Percentiles rank a stretch among this genome's conserved stretches.
phyloP scores from a whole-genome alignment of 2,797 vertebrate genomes.

The Antennarius maculatus region DNA sequence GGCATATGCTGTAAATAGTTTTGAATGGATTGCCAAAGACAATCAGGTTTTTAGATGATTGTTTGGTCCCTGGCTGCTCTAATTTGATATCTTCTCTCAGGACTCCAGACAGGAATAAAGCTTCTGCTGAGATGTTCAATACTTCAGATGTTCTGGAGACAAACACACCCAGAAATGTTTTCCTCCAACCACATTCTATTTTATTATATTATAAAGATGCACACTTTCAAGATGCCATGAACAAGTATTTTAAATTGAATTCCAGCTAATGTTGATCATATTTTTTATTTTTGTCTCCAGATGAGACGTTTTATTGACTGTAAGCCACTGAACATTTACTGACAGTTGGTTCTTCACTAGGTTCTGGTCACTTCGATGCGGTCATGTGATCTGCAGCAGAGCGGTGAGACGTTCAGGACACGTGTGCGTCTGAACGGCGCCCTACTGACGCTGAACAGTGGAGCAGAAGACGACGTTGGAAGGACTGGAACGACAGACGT shows the following conservation, averaged over 20 bases:
- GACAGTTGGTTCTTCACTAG: background rate
- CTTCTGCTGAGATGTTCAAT: background rate
- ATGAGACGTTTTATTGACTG: background rate
- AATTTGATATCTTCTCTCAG: conserved; percentile 21
- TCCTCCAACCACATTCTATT: no score
- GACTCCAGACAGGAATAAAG: conserved; percentile 22
- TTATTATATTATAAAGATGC: background rate
- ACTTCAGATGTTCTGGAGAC: no score
- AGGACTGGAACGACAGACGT: background rate
- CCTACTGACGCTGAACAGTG: conserved; percentile 8
- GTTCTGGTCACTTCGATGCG: no score
- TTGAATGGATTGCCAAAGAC: conserved; percentile 12
- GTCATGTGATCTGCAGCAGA: background rate
- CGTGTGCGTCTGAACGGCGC: no score
- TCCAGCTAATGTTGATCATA: background rate
- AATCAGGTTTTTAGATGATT: conserved; percentile 22
- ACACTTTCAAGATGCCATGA: background rate
- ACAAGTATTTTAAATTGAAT: background rate
- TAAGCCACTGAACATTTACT: background rate
- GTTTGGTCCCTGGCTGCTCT: conserved; percentile 18
- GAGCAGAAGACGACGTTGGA: background rate
- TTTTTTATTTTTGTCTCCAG: background rate
- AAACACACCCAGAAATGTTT: background rate
- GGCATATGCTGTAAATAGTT: conserved; percentile 3
- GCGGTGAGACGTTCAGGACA: background rate